Evolutionary conservation across 2,888 invertebrate genomes (phyloP).

Genomic region (Dasysyrphus tricinctus): DNA sequence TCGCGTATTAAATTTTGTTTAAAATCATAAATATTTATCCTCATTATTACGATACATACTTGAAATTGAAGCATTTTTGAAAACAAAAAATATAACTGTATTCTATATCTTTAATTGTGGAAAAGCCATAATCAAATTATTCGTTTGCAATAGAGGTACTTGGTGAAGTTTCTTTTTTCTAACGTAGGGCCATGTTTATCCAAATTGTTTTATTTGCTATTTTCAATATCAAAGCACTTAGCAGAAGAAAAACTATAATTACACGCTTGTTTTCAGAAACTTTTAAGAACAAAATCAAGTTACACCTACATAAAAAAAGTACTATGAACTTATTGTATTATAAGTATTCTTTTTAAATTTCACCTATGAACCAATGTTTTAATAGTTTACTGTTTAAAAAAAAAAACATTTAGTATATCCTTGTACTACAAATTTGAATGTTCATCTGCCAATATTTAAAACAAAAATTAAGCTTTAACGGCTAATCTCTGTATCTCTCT

Average conservation of each 20-base stretch:
- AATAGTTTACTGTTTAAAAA: too few relatives aligned
- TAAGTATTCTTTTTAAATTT: not conserved
- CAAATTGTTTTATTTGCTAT: not conserved
- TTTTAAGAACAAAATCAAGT: not conserved
- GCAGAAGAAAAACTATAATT: not conserved
- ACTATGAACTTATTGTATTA: not conserved
- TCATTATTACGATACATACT: not conserved
- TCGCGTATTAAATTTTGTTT: constrained; percentile 2
- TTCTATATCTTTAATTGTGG: not conserved
- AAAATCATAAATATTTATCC: constrained; percentile 1
- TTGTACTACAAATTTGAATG: not conserved
- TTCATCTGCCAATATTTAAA: not conserved
- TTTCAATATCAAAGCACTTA: not conserved
- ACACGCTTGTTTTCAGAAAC: not conserved
- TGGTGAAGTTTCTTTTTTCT: not conserved
- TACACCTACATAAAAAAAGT: not conserved
- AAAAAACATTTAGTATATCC: not conserved
- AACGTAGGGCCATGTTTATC: not conserved
- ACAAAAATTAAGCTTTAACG: not conserved
- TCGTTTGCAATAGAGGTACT: not conserved
- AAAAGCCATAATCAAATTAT: constrained; percentile 1
- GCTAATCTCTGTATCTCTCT: not conserved
- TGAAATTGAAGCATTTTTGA: not conserved
- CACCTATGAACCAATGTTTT: not conserved
- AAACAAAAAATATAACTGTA: not conserved